A percentile compares a stretch with the other conserved stretches of the same genome.
Evolutionary conservation across 2,888 invertebrate genomes (phyloP).

Genomic region (Fabriciana adippe): DNA sequence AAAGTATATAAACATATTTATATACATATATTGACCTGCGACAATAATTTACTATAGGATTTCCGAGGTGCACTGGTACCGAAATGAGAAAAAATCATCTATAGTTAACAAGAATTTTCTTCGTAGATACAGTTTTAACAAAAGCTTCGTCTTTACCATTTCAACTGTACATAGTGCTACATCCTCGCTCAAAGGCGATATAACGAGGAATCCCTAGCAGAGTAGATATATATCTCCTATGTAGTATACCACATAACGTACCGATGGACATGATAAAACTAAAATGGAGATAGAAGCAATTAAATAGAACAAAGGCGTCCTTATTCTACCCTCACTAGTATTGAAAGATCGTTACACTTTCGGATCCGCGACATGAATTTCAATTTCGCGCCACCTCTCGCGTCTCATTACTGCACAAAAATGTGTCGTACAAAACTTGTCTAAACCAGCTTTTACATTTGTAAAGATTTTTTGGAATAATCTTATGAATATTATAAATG

Average conservation of each 20-base stretch:
- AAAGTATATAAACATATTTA: no score
- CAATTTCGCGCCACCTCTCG: conserved; percentile 19
- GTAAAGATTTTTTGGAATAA: not conserved
- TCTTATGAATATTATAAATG: not conserved
- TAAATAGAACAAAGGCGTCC: conserved; percentile 19
- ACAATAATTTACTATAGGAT: no score
- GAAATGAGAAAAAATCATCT: no score
- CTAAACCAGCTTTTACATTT: conserved; percentile 1
- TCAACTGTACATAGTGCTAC: no score
- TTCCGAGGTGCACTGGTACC: no score
- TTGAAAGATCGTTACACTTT: conserved; percentile 21
- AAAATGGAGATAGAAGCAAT: conserved; percentile 17
- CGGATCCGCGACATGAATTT: conserved; percentile 21
- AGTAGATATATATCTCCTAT: not conserved
- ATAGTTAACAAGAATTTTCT: no score
- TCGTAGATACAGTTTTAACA: no score
- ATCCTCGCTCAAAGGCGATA: no score
- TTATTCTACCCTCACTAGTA: conserved; percentile 13
- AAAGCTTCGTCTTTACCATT: no score
- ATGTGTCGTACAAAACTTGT: conserved; percentile 11
- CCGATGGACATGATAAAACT: conserved; percentile 11
- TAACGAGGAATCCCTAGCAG: not conserved
- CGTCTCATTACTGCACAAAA: conserved; percentile 21
- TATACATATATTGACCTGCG: no score
- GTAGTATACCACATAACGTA: conserved; percentile 3